Percentiles rank a stretch among this genome's conserved stretches.
phyloP scores from a whole-genome alignment of 2,113 vertebrate genomes.

The Hyperopisus bebe region DNA sequence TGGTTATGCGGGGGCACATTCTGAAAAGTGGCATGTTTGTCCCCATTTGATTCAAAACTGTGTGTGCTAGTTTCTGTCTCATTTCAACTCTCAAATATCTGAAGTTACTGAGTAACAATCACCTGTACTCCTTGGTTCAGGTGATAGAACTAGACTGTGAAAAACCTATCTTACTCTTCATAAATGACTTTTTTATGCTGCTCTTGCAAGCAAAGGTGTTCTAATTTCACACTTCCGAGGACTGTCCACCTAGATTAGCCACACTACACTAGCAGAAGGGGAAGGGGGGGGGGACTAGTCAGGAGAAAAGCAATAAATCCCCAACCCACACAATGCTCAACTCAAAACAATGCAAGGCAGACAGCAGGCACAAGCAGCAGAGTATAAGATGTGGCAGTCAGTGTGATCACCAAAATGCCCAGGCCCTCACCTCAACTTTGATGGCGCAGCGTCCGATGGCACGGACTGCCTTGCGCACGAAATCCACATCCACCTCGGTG shows the following conservation, averaged over 20 bases:
- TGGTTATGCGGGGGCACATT: background rate
- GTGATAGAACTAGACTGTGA: background rate
- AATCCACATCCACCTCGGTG: constrained; percentile 96
- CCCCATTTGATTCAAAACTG: background rate
- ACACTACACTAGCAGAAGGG: background rate
- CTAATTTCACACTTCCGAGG: background rate
- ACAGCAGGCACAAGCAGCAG: background rate
- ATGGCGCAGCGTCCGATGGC: constrained; percentile 97
- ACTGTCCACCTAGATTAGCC: background rate
- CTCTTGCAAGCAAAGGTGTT: background rate
- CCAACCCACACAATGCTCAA: background rate
- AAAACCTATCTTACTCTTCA: background rate
- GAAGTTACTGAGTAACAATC: background rate
- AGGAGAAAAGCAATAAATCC: background rate
- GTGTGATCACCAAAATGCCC: background rate
- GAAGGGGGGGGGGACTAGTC: background rate
- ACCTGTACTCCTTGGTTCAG: background rate
- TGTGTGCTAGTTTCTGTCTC: background rate
- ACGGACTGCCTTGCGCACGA: constrained; percentile 89
- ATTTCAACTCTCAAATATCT: background rate
- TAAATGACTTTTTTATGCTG: background rate
- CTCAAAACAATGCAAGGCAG: background rate
- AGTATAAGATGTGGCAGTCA: background rate
- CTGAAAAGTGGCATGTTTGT: background rate
- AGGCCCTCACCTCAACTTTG: constrained; percentile 87